Conservation (phyloP, 1,140 invertebrate species). For the Thaumetopoea pityocampa region DNA sequence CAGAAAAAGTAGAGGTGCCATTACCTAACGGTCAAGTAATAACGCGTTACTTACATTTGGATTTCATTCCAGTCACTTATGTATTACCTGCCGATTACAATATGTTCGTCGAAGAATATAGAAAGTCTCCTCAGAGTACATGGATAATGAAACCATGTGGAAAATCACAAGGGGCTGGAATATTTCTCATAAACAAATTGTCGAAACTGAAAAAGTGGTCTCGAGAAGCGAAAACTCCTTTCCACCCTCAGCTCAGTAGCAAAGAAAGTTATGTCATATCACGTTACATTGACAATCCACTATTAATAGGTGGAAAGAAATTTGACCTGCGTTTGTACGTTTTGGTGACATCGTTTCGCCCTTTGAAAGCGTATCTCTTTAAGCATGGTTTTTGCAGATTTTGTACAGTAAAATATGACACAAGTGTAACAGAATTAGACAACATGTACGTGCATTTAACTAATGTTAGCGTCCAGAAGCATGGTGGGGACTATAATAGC, state of each 20-base stretch:
- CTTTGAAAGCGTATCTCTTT: conserved; percentile 89
- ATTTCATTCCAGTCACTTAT: conserved; percentile 96
- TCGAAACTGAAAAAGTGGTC: conserved; percentile 94
- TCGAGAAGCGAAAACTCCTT: conserved; percentile 86
- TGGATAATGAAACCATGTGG: conserved; percentile 99
- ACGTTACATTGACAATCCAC: conserved; percentile 90
- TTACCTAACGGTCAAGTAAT: conserved; percentile 80
- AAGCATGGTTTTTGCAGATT: conserved; percentile 89
- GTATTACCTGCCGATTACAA: conserved; percentile 97
- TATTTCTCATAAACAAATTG: conserved; percentile 92
- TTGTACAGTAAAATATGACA: conserved; percentile 88
- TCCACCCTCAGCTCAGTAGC: conserved; percentile 84
- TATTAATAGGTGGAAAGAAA: conserved; percentile 92
- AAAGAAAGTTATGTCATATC: conserved; percentile 96
- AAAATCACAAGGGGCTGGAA: conserved; percentile 91
- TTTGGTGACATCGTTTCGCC: conserved; percentile 88
- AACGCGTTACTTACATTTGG: conserved; percentile 87
- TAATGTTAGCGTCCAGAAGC: conserved; percentile 91
- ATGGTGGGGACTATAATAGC: conserved; percentile 94
- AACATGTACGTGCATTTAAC: conserved; percentile 94
- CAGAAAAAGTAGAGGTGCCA: conserved; percentile 79
- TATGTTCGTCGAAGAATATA: conserved; percentile 97
- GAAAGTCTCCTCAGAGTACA: conserved; percentile 94
- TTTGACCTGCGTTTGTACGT: conserved; percentile 91
- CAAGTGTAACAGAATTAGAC: conserved; percentile 86